These are phyloP conservation scores for Cantharis rustica DNA, from an alignment of 2,888 invertebrate species.

Conservation along the genomic window DNA sequence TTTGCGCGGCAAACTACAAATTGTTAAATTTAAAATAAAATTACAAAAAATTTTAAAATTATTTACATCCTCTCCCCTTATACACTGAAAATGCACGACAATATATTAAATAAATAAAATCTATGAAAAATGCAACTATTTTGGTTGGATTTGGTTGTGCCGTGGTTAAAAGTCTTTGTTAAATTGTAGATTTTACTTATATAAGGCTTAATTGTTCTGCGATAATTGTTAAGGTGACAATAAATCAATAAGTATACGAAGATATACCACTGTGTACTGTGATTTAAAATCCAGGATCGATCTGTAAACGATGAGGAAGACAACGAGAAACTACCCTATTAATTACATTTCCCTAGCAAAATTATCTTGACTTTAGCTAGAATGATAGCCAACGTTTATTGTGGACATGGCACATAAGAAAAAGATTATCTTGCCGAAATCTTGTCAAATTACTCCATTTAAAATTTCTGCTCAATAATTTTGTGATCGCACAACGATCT, in stretches of 20 bases:
- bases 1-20: too few relatives aligned
- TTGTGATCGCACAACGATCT: not conserved
- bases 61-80: too few relatives aligned
- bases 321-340: not conserved
- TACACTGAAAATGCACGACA: too few relatives aligned
- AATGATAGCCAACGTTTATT: not conserved
- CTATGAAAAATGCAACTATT: too few relatives aligned
- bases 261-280: not conserved
- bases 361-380: not conserved
- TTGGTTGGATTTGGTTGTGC: not conserved
- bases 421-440: not conserved
- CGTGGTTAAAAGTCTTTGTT: not conserved
- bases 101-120: too few relatives aligned
- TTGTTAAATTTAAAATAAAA: too few relatives aligned
- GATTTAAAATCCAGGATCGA: not conserved
- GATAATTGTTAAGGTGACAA: not conserved
- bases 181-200: not conserved
- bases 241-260: too few relatives aligned
- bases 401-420: not conserved
- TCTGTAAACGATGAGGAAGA: not conserved
- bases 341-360: not conserved
- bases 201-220: not conserved
- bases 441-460: not conserved
- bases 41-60: too few relatives aligned
- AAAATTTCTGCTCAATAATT: not conserved